These are phyloP conservation scores for Drosophila watanabei DNA, from an alignment of 1,140 invertebrate genomes.

Conservation along the genomic window DNA sequence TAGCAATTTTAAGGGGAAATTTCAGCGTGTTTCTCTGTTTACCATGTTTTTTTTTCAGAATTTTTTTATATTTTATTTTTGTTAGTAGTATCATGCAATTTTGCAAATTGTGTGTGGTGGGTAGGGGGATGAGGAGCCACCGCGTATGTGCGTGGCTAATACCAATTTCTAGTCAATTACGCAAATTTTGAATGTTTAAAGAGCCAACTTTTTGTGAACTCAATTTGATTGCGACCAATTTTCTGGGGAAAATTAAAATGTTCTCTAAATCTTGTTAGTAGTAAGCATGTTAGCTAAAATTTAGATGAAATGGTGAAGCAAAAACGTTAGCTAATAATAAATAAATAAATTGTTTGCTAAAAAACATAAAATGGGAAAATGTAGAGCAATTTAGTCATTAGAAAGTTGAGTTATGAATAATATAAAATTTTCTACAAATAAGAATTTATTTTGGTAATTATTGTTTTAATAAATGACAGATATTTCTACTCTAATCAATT, in stretches of 20 bases:
- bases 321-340: background rate
- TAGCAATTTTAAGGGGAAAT: slow-evolving; percentile 59
- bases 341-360: slow-evolving; percentile 5
- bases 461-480: background rate
- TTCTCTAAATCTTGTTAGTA: slow-evolving; percentile 17
- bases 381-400: background rate
- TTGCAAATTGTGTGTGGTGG: slow-evolving; percentile 41
- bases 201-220: slow-evolving; percentile 37
- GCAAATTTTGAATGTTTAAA: slow-evolving; percentile 55
- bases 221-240: slow-evolving; percentile 28
- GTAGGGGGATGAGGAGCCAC: background rate
- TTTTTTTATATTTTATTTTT: slow-evolving; percentile 19
- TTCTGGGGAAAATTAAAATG: slow-evolving; percentile 28
- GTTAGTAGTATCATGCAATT: slow-evolving; percentile 45
- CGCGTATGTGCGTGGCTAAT: slow-evolving; percentile 45
- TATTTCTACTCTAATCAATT: background rate
- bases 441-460: too few species aligned
- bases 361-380: background rate
- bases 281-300: slow-evolving; percentile 14
- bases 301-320: background rate
- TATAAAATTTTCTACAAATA: background rate
- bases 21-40: slow-evolving; percentile 12
- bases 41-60: slow-evolving; percentile 5
- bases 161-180: slow-evolving; percentile 58
- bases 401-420: background rate